These are phyloP conservation scores for Nipponia nippon DNA, from an alignment of 2,113 vertebrate genomes.

Conservation along the genomic window DNA sequence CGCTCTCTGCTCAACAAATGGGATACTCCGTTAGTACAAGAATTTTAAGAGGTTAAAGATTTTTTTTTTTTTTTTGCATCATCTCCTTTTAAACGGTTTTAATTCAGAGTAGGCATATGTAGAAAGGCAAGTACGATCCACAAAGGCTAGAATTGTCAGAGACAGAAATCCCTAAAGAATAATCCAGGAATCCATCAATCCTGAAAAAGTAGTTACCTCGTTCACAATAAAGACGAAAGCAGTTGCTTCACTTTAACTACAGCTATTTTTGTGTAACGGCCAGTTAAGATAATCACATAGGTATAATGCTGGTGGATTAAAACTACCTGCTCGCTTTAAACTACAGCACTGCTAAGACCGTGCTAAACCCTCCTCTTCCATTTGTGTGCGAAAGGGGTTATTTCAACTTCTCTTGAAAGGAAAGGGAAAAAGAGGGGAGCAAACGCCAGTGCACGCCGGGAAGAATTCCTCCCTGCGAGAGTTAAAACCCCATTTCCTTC, in stretches of 20 bases:
- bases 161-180: background rate
- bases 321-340: background rate
- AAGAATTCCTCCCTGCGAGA: background rate
- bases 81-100: background rate
- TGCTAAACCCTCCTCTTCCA: background rate
- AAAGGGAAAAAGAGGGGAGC: background rate
- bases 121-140: background rate
- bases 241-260: background rate
- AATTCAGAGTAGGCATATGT: background rate
- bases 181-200: background rate
- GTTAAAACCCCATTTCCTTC: background rate
- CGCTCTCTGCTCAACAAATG: background rate
- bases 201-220: background rate
- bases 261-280: background rate
- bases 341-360: background rate
- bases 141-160: background rate
- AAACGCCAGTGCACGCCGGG: background rate
- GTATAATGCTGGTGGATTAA: background rate
- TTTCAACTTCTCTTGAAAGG: background rate
- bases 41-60: background rate
- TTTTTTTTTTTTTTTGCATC: background rate
- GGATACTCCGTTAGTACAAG: background rate
- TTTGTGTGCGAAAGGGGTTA: background rate
- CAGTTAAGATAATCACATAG: background rate
- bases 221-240: background rate